Percentiles rank a stretch among this genome's conserved stretches.
These are phyloP conservation scores for Enteromius mattozi DNA, from an alignment of 2,797 vertebrate species.

Conservation along the genomic window DNA sequence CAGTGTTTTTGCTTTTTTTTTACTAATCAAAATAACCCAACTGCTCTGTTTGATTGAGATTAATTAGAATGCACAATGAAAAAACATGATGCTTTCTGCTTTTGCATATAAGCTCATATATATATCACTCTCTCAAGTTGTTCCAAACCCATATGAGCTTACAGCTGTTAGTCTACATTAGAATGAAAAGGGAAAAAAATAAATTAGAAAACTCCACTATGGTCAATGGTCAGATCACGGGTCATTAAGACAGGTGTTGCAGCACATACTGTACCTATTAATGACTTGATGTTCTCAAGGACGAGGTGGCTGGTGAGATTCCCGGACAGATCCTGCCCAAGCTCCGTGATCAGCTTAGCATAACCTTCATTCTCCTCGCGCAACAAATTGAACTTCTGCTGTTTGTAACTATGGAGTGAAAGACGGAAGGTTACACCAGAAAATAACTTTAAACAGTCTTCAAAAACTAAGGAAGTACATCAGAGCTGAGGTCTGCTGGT, in stretches of 20 bases:
- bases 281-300: conserved; percentile 98
- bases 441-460: neutral
- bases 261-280: conserved; percentile 87
- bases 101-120: neutral
- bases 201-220: too few species aligned
- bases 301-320: conserved; percentile 94
- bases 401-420: conserved; percentile 89
- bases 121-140: neutral
- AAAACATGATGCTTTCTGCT: too few species aligned
- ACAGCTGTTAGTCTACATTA: neutral
- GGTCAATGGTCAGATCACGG: neutral
- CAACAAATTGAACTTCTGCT: conserved; percentile 98
- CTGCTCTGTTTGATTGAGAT: too few species aligned
- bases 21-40: too few species aligned
- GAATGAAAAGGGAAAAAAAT: too few species aligned
- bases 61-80: too few species aligned
- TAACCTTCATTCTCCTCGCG: conserved; percentile 99
- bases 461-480: neutral
- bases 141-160: neutral
- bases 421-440: neutral
- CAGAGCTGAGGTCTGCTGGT: neutral
- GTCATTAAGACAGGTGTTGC: neutral
- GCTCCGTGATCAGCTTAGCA: conserved; percentile 95
- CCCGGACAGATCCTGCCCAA: conserved; percentile 95
- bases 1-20: too few species aligned